Percentiles rank a stretch among this genome's conserved stretches.
Conservation (phyloP, 2,797 vertebrate genomes). For the Australoheros facetus region DNA sequence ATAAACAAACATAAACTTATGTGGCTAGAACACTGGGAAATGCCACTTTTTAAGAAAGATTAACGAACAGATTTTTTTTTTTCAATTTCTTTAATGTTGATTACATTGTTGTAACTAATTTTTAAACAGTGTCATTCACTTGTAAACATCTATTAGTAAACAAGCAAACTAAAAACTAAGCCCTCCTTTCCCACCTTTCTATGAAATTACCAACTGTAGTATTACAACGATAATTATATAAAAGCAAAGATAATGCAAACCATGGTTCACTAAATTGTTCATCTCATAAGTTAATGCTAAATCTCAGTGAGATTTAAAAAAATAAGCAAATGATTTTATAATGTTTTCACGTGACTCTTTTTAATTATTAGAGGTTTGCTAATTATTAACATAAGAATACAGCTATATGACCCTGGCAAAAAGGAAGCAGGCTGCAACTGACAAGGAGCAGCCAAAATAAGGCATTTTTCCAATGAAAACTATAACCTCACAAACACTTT, state of each 20-base stretch:
- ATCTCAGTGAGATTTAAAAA: neutral
- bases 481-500: neutral
- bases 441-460: neutral
- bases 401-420: neutral
- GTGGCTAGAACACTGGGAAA: neutral
- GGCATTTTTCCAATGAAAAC: neutral
- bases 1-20: neutral
- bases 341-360: neutral
- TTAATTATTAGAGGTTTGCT: neutral
- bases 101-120: neutral
- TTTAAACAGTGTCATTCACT: neutral
- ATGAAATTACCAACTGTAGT: neutral
- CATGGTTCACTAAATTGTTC: neutral
- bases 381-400: neutral
- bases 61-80: neutral
- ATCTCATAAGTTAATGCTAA: neutral
- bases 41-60: neutral
- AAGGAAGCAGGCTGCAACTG: neutral
- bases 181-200: too few relatives aligned
- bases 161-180: too few relatives aligned
- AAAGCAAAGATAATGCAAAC: neutral
- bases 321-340: neutral
- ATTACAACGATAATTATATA: neutral
- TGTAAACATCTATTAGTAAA: too few relatives aligned
- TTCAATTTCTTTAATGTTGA: neutral